Conservation (phyloP, 2,113 vertebrate genomes). For the Elachura formosa region DNA sequence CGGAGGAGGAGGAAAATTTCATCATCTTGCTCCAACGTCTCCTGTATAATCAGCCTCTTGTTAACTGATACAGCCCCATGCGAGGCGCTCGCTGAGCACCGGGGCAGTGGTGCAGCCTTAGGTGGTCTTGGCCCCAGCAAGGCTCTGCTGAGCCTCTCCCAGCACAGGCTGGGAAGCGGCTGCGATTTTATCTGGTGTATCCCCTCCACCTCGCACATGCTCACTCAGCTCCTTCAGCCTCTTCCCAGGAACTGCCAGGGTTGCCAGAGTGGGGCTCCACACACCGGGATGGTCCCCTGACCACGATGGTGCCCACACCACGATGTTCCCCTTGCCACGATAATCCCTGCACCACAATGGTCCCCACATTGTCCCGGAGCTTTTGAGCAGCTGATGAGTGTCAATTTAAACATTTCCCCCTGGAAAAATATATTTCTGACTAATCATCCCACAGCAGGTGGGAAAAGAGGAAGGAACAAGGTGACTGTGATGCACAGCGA, state of each 20-base stretch:
- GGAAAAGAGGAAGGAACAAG: not conserved
- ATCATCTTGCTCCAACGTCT: conserved; percentile 55
- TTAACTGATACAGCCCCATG: conserved; percentile 39
- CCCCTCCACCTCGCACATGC: not conserved
- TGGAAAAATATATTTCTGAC: not conserved
- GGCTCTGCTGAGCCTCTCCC: conserved; percentile 36
- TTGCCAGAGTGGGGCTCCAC: not conserved
- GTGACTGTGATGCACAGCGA: fast-evolving
- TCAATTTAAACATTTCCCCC: not conserved
- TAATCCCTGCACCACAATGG: not conserved
- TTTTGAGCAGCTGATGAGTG: not conserved
- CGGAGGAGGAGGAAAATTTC: conserved; percentile 62
- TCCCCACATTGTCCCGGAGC: fast-evolving
- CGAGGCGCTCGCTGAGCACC: not conserved
- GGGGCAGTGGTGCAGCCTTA: not conserved
- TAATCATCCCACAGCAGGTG: not conserved
- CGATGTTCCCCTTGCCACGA: fast-evolving
- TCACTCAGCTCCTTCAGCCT: not conserved
- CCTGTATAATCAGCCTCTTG: conserved; percentile 56
- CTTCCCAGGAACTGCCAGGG: not conserved
- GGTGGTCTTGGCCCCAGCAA: conserved; percentile 24
- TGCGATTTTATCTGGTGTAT: not conserved
- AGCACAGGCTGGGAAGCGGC: not conserved
- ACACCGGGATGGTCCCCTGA: fast-evolving
- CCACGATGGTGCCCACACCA: fast-evolving